A percentile compares a stretch with the other conserved stretches of the same genome.
These are phyloP conservation scores for Melinaea menophilus DNA, from an alignment of 2,888 invertebrate species.

Conservation along the genomic window DNA sequence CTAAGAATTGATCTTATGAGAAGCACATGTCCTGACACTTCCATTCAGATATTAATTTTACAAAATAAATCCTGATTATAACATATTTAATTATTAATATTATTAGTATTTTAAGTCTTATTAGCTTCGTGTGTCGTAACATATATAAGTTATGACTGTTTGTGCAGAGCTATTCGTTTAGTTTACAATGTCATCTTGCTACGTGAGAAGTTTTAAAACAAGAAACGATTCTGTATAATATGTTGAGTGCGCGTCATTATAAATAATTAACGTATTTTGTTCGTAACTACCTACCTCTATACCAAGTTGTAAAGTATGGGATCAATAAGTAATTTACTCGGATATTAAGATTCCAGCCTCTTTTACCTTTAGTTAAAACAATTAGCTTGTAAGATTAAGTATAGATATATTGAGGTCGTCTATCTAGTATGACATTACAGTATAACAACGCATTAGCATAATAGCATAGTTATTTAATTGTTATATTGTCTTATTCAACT, in stretches of 20 bases:
- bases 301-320: not conserved
- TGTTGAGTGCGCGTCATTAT: not conserved
- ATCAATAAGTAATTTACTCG: not conserved
- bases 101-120: no score
- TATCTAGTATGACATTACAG: no score
- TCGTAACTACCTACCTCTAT: not conserved
- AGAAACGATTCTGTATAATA: conserved; percentile 7
- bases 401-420: no score
- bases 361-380: no score
- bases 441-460: no score
- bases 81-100: no score
- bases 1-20: conserved; percentile 20
- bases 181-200: conserved; percentile 15
- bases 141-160: not conserved
- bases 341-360: no score
- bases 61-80: not conserved
- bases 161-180: conserved; percentile 10
- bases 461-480: no score
- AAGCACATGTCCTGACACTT: not conserved
- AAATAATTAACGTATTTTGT: not conserved
- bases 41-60: not conserved
- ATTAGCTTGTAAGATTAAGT: no score
- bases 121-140: no score
- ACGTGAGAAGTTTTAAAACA: conserved; percentile 24
- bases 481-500: no score